Base-by-base conservation (phyloP, 1,140 invertebrate genomes). In the Drosophila tristis region DNA sequence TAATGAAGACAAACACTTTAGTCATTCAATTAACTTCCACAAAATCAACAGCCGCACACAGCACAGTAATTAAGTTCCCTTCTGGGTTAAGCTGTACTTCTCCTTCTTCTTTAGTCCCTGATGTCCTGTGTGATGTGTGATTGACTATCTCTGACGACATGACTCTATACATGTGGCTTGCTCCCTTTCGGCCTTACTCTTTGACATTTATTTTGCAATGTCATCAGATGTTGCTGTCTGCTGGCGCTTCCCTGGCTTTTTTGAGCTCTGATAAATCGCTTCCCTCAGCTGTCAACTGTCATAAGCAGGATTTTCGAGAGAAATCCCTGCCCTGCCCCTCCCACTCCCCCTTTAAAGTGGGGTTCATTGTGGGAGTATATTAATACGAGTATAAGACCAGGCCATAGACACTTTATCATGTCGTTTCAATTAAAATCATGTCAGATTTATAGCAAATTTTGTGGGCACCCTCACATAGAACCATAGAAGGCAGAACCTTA, bases 401-500 rank as follows among this genome's bases (percentile, higher is more conserved):
- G 48, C 23, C 59, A 70, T 74, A 54, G 70, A 70, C 58, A 74
- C 58, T 63, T 72, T 72, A 53, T 53, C 48, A 63, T 53, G 55
- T 74, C 57, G 45, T 58, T 73, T 66, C 63, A 58, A 77, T 68
- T 77, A 59, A 77, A 77, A 77, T 74, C 43, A 74, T 77, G 63
- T 49, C 25, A 7, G 47, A 61, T 76, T 61, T 67, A 76, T 73
- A 54, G 56, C 23, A 58, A 39, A 62, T 56, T 65, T 74, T 67
- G 62, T 45, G 59, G 60, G 47, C 61, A 5, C 35, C 13, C 25
- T 2, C 20, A 39, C 35, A 39, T 13, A 39, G 31, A 11, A 2
- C 8, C 31, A 35, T 9, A 3, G 31, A 20, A 20, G 20, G 20
- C 20, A 11, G 9, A 39, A 39, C 35, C 35, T 39, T 39, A 13